Base-by-base conservation (phyloP, 1,140 invertebrate genomes). In the Probaryconus sp. region DNA sequence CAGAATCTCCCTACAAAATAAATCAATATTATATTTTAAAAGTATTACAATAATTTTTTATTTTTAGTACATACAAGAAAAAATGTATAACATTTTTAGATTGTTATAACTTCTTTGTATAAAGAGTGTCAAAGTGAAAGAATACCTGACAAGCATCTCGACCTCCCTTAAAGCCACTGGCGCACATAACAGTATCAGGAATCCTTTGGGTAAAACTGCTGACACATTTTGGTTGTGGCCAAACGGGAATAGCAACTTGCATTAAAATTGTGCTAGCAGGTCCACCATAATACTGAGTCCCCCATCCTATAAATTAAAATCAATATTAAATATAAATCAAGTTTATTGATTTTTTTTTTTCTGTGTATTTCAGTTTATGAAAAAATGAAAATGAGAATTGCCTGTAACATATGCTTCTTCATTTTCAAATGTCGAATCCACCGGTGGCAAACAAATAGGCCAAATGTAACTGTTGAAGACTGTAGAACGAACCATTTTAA, bases 371-470 rank as follows among this genome's bases (percentile, higher is more conserved):
- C 21, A 20, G 5, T 63, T 64, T 37, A 35, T n/a, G 2, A n/a
- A 5, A 31, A 14, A 16, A 10, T 64, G 18, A 9, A 31, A 70
- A 31, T 50, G 30, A 38, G 71, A 42, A 47, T 61, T 88, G 89
- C 92, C 93, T 35, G 92, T 93, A 10, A 96, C 92, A 38, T 92
- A 89, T 4, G 89, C 93, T 21, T 87, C 90, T 78, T 91, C 88
- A 14, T 93, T 91, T 9, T 91, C 90, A 74, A 91, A 91, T 11
- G 87, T 83, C 33, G 89, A 81, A 20, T 89, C 90, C 0, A 89
- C 58, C 0, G 92, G 92, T 5, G 95, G 95, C 13, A 96, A 87
- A 81, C 95, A 97, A 33, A 96, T 92, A 0, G 94, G 95, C 91
- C 94, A 94, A 14, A 96, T 94, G 77, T 95, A 94, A 1, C 89